phyloP scores from a whole-genome alignment of 2,797 vertebrate genomes.

The Muraenolepis orangiensis region DNA sequence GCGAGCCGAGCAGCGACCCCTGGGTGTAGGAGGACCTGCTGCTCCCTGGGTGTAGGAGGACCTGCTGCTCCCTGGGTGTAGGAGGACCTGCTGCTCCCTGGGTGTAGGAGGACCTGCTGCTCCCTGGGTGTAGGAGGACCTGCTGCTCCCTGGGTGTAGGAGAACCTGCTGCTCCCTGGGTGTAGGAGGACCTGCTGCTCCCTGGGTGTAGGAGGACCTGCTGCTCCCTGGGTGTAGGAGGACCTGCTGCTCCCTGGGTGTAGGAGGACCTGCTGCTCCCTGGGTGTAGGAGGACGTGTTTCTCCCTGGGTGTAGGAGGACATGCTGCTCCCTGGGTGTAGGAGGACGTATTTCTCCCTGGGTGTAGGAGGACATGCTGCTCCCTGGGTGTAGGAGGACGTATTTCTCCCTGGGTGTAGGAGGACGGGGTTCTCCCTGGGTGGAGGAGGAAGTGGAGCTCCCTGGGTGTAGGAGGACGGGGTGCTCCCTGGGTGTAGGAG shows the following conservation, averaged over 20 bases:
- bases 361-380: background rate
- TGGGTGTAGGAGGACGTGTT: background rate
- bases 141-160: background rate
- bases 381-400: background rate
- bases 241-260: too few relatives aligned
- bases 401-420: background rate
- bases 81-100: background rate
- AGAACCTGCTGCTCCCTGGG: background rate
- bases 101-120: background rate
- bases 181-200: background rate
- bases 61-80: too few relatives aligned
- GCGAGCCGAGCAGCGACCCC: constrained; percentile 23
- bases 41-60: background rate
- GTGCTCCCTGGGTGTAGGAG: background rate
- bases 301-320: background rate
- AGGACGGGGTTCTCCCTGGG: constrained; percentile 13
- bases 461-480: background rate
- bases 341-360: background rate
- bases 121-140: too few relatives aligned
- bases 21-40: background rate
- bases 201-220: too few relatives aligned
- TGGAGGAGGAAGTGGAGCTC: constrained; percentile 30
- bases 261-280: background rate
- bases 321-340: background rate
- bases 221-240: background rate